Percentiles rank a stretch among this genome's conserved stretches.
Evolutionary conservation across 2,888 invertebrate genomes (phyloP).

Genomic region (Cyclophora punctaria): DNA sequence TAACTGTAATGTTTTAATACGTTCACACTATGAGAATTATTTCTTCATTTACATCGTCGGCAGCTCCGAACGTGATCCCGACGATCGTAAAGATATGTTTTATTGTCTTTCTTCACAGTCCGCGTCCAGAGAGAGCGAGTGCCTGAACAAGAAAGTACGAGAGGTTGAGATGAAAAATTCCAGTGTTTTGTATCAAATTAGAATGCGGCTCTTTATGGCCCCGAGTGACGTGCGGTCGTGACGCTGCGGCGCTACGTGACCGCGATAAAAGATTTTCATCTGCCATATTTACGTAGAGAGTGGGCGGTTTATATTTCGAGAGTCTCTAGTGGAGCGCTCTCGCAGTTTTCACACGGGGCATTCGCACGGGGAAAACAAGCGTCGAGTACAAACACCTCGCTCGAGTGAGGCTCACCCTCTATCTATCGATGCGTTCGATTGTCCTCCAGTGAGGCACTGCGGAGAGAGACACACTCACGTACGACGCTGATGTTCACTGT

Average conservation of each 20-base stretch:
- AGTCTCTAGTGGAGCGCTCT: conserved; percentile 54
- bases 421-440: conserved; percentile 43
- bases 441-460: conserved; percentile 20
- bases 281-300: conserved; percentile 73
- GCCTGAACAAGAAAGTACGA: conserved; percentile 40
- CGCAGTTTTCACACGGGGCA: conserved; percentile 65
- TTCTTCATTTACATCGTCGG: conserved; percentile 50
- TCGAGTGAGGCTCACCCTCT: conserved; percentile 41
- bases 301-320: conserved; percentile 73
- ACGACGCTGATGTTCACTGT: conserved; percentile 48
- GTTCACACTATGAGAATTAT: conserved; percentile 53
- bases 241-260: conserved; percentile 71
- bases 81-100: conserved; percentile 57
- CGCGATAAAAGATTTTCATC: conserved; percentile 75
- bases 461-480: conserved; percentile 52
- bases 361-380: conserved; percentile 46
- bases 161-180: conserved; percentile 54
- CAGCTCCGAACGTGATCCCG: conserved; percentile 49
- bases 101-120: conserved; percentile 44
- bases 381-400: conserved; percentile 23
- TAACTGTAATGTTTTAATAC: conserved; percentile 52
- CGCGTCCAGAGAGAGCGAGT: conserved; percentile 41
- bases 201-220: conserved; percentile 69
- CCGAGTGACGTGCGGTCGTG: conserved; percentile 71
- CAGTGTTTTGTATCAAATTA: conserved; percentile 65